A percentile compares a stretch with the other conserved stretches of the same genome.
Conservation (phyloP, 2,797 vertebrate genomes). For the Nannoperca obscura region DNA sequence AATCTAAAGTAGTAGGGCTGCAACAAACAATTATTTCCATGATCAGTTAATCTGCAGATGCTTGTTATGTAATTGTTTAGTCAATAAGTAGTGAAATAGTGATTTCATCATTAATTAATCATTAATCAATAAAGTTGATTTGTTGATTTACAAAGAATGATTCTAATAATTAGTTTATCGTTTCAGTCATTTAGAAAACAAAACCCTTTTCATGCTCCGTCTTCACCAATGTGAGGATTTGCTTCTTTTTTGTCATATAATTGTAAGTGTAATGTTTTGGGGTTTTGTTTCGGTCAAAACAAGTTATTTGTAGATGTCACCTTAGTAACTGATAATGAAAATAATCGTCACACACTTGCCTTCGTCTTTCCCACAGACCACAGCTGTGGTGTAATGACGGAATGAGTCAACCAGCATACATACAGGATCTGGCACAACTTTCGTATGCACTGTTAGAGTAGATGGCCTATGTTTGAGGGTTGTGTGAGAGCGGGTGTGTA, state of each 20-base stretch:
- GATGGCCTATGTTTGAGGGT: not conserved
- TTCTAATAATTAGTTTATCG: not conserved
- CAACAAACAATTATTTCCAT: not conserved
- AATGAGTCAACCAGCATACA: constrained; percentile 5
- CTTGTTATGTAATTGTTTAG: not conserved
- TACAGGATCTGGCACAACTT: constrained; percentile 12
- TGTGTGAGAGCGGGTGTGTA: constrained; percentile 13
- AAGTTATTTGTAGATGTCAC: not conserved
- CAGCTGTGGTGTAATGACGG: constrained; percentile 3
- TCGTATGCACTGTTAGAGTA: not conserved
- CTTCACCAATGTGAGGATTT: not conserved
- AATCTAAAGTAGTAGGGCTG: not conserved
- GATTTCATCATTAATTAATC: too few relatives aligned
- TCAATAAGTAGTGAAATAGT: not conserved
- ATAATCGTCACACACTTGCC: not conserved
- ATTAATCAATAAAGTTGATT: not conserved
- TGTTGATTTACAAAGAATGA: not conserved
- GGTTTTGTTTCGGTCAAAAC: not conserved
- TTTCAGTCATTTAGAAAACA: not conserved
- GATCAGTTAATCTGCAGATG: not conserved
- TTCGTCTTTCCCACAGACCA: not conserved
- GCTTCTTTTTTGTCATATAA: not conserved
- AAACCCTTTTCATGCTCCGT: not conserved
- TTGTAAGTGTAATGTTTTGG: not conserved
- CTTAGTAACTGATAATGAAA: not conserved